These are phyloP conservation scores for Sinonovacula constricta DNA, from an alignment of 1,140 invertebrate genomes.

Conservation along the genomic window DNA sequence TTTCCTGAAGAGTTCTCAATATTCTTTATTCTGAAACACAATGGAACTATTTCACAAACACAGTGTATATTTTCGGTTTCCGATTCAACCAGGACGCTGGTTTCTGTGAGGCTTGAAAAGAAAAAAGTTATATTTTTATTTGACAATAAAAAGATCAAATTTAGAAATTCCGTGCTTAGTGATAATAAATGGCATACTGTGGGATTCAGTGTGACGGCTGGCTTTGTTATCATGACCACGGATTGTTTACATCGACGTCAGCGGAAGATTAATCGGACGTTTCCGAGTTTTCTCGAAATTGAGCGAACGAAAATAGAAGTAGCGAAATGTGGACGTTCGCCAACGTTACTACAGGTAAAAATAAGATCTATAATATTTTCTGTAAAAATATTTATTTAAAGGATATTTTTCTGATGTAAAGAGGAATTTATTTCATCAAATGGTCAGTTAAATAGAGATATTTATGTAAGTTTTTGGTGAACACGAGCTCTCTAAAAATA, in stretches of 20 bases:
- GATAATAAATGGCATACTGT: conserved; percentile 72
- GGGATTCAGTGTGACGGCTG: conserved; percentile 68
- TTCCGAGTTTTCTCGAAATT: conserved; percentile 66
- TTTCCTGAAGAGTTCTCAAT: conserved; percentile 75
- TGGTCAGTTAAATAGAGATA: no score
- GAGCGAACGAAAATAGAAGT: conserved; percentile 62
- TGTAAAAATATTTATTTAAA: no score
- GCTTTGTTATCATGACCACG: conserved; percentile 63
- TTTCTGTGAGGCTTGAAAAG: conserved; percentile 62
- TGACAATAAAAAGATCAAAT: conserved; percentile 62
- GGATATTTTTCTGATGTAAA: no score
- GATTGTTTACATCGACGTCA: conserved; percentile 64
- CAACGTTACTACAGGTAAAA: conserved; percentile 65
- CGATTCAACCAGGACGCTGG: conserved; percentile 42
- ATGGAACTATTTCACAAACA: conserved; percentile 41
- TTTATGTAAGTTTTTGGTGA: no score
- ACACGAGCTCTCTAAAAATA: no score
- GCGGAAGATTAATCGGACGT: conserved; percentile 55
- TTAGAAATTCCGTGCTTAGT: conserved; percentile 59
- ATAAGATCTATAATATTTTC: no score
- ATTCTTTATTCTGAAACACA: conserved; percentile 69
- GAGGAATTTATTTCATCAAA: no score
- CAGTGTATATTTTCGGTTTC: conserved; percentile 66
- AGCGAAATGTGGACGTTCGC: conserved; percentile 59
- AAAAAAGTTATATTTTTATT: conserved; percentile 68